A percentile compares a stretch with the other conserved stretches of the same genome.
phyloP scores from a whole-genome alignment of 2,113 vertebrate species.

The Mustela lutreola region DNA sequence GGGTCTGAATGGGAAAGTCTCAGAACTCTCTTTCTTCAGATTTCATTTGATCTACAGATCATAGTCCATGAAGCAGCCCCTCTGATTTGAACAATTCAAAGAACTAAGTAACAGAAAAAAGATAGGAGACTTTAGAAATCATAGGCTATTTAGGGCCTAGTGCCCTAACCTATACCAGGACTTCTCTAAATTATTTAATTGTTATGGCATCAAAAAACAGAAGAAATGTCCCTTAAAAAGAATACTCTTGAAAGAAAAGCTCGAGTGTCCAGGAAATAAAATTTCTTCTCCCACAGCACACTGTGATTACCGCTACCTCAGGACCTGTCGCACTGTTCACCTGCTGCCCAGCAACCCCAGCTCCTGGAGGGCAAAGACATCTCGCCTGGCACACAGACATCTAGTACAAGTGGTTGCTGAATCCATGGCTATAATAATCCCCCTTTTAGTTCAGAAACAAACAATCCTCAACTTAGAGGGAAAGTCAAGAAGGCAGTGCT shows the following conservation, averaged over 20 bases:
- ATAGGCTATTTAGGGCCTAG: neutral
- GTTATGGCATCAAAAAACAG: neutral
- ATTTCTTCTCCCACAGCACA: neutral
- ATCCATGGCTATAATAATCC: neutral
- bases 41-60: neutral
- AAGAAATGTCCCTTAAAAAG: neutral
- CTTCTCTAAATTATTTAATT: neutral
- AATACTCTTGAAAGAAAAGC: neutral
- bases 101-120: neutral
- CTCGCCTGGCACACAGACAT: neutral
- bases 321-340: neutral
- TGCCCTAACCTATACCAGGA: neutral
- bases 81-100: conserved; percentile 20
- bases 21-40: neutral
- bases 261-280: neutral
- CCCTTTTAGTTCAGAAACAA: neutral
- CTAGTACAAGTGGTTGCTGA: neutral
- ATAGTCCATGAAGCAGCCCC: neutral
- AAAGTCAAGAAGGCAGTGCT: neutral
- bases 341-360: no score
- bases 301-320: neutral
- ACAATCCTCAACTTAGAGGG: neutral
- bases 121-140: neutral
- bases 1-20: neutral
- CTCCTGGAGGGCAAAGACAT: neutral